Evolutionary conservation across 2,113 vertebrate species (phyloP), one percentile per base, ranked within the genome.

Genomic region (Atrichornis clamosus): DNA sequence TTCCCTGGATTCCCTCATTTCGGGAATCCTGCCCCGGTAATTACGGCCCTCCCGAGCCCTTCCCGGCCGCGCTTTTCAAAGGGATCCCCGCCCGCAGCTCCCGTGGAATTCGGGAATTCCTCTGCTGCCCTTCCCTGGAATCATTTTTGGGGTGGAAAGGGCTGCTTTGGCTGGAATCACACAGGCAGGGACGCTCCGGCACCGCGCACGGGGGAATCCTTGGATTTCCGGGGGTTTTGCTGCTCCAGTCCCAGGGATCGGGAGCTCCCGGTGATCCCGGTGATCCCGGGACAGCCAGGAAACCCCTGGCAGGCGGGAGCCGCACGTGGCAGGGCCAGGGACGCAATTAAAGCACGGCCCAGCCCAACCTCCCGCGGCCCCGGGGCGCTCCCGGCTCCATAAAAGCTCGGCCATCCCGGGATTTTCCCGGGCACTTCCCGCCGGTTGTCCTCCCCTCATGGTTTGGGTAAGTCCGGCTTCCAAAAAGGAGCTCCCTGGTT

Each of bases 391-490:
- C 77, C 75, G 41, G 47, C 64, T 62, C 59, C 96, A 96, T 97
- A 97, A 96, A 96, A 92, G 49, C 94, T 64, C 33, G 37, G 50
- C 68, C 68, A 23, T 23, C 4, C 4, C 5, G 0, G 47, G 79
- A 42, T 83, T 88, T 10, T 85, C 76, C 68, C 49, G 64, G 83
- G 52, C 95, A 46, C 95, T 96, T 65, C 94, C 65, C 89, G 65
- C 55, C 86, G 8, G 72, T 78, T 67, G 42, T 64, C 56, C 82
- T 85, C 70, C 47, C 47, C 76, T 65, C 92, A 93, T 96, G 90
- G 74, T 85, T 79, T n/a, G 75, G 95, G 96, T 97, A 96, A 97
- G 96, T 97, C 62, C 78, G 69, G 32, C 85, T 93, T 77, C 52
- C 62, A 32, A 12, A 32, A 12, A 20, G 59, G 73, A 86, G 80